Percentiles rank a stretch among this genome's conserved stretches.
phyloP scores from a whole-genome alignment of 2,113 vertebrate genomes.

The Salvelinus namaycush region DNA sequence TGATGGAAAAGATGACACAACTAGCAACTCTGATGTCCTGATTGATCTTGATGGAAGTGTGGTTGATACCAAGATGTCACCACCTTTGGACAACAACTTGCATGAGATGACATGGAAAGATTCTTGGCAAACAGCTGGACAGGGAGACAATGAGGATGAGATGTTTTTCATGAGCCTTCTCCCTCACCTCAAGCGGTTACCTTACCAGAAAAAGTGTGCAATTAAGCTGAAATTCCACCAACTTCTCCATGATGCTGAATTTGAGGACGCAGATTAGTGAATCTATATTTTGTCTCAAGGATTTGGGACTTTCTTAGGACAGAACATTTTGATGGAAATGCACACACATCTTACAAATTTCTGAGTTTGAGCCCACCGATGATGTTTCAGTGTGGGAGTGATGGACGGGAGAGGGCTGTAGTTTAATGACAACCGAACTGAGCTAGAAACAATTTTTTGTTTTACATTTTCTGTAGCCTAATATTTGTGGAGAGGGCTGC shows the following conservation, averaged over 20 bases:
- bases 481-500: too few relatives aligned
- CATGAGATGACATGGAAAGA: slow-evolving; percentile 3
- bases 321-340: too few relatives aligned
- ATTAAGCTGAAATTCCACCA: slow-evolving; percentile 31
- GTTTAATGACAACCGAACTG: too few relatives aligned
- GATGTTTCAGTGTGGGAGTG: too few relatives aligned
- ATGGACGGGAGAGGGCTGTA: too few relatives aligned
- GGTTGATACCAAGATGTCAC: slow-evolving; percentile 9
- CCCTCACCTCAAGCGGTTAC: slow-evolving; percentile 27
- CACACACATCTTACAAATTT: too few relatives aligned
- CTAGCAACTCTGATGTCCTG: slow-evolving; percentile 6
- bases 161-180: slow-evolving; percentile 31
- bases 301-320: background rate
- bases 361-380: too few relatives aligned
- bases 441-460: too few relatives aligned
- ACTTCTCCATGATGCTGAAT: slow-evolving; percentile 27
- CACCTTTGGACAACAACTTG: background rate
- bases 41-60: background rate
- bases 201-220: slow-evolving; percentile 24
- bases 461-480: too few relatives aligned
- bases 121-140: slow-evolving; percentile 13
- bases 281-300: slow-evolving; percentile 18
- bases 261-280: slow-evolving; percentile 6
- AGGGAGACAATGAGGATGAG: slow-evolving; percentile 25
- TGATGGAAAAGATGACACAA: slow-evolving; percentile 14